phyloP scores from a whole-genome alignment of 2,888 invertebrate species.

The Metallyticus violacea region DNA sequence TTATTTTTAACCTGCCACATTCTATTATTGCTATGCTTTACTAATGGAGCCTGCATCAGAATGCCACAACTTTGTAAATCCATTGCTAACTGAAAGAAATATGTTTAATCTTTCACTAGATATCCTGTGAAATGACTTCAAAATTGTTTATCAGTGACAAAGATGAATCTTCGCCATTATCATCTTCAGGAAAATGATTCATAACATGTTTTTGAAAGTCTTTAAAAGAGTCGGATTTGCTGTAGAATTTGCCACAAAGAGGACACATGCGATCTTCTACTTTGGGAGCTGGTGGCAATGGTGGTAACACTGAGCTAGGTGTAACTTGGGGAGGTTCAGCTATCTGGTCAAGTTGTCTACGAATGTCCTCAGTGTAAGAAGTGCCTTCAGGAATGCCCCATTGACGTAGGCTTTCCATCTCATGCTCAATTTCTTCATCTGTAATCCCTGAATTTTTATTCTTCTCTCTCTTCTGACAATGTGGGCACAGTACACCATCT shows the following conservation, averaged over 20 bases:
- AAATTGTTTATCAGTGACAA: conserved; percentile 19
- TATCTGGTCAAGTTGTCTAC: conserved; percentile 13
- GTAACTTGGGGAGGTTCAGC: conserved; percentile 16
- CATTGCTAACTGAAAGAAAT: not conserved
- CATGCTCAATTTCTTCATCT: not conserved
- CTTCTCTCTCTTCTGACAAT: not conserved
- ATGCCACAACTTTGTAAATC: not conserved
- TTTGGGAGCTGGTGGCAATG: not conserved
- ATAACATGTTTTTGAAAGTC: conserved; percentile 74
- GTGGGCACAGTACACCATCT: not conserved
- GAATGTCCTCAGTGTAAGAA: not conserved
- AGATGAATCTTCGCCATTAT: conserved; percentile 31
- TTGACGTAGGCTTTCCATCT: not conserved
- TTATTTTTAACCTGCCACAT: not conserved
- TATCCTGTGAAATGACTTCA: conserved; percentile 20
- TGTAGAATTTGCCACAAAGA: conserved; percentile 66
- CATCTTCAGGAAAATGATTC: conserved; percentile 66
- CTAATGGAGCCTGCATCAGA: not conserved
- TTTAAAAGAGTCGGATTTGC: conserved; percentile 56
- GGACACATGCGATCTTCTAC: conserved; percentile 64
- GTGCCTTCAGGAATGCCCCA: conserved; percentile 18
- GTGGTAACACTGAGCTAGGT: not conserved
- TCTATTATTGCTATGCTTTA: not conserved
- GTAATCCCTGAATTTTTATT: not conserved
- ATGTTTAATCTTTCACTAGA: not conserved